Percentiles rank a stretch among this genome's conserved stretches.
Conservation (phyloP, 1,140 invertebrate species). For the Plutomurus gul region DNA sequence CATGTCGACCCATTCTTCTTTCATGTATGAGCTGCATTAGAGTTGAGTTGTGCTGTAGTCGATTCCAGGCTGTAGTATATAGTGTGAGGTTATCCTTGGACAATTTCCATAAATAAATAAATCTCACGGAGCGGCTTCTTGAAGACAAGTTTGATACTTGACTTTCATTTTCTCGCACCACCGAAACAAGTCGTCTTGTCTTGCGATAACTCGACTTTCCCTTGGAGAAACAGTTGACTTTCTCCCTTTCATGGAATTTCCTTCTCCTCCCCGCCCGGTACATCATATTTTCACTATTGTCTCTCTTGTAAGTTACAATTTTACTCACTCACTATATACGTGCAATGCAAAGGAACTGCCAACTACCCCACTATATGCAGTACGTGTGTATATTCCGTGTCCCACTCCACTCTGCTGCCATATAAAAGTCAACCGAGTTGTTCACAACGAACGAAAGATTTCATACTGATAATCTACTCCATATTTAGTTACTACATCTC, state of each 20-base stretch:
- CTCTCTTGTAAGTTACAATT: background rate
- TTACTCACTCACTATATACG: background rate
- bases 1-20: background rate
- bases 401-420: constrained; percentile 11
- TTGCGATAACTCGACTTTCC: background rate
- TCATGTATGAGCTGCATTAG: background rate
- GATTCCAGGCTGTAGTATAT: too few relatives aligned
- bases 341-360: too few relatives aligned
- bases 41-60: background rate
- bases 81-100: background rate
- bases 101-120: constrained; percentile 47
- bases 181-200: constrained; percentile 16
- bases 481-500: too few relatives aligned
- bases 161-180: constrained; percentile 3
- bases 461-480: constrained; percentile 35
- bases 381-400: background rate
- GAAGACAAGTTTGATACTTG: constrained; percentile 29
- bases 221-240: constrained; percentile 12
- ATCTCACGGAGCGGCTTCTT: constrained; percentile 12
- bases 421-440: constrained; percentile 25
- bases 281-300: background rate
- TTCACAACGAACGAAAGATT: constrained; percentile 35
- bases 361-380: too few relatives aligned
- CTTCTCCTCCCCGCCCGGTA: background rate
- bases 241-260: background rate